phyloP scores from a whole-genome alignment of 2,888 invertebrate genomes.

The Tetragonisca angustula region DNA sequence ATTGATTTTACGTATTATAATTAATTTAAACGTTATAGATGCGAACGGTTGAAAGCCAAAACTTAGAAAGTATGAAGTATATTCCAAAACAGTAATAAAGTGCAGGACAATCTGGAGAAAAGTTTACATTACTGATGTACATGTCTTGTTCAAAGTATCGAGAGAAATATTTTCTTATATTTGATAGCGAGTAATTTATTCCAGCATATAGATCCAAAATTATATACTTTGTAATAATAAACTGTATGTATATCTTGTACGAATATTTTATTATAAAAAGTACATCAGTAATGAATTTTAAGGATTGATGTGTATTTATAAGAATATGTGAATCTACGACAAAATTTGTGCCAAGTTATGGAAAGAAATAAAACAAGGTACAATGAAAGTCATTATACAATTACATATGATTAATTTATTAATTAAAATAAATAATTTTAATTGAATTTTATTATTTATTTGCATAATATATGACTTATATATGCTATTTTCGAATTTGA shows the following conservation, averaged over 20 bases:
- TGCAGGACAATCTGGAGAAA: constrained; percentile 69
- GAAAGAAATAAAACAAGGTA: constrained; percentile 36
- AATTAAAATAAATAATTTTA: neutral
- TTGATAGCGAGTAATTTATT: constrained; percentile 46
- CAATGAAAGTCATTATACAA: constrained; percentile 43
- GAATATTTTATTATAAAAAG: constrained; percentile 35
- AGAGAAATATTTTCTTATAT: constrained; percentile 67
- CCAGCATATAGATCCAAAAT: constrained; percentile 33
- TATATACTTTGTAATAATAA: constrained; percentile 46
- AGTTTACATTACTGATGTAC: constrained; percentile 65
- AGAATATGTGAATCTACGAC: constrained; percentile 41
- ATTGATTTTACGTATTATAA: constrained; percentile 24
- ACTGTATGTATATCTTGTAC: constrained; percentile 7
- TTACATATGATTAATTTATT: neutral
- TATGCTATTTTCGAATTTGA: neutral
- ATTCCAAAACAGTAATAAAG: constrained; percentile 59
- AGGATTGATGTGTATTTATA: constrained; percentile 42
- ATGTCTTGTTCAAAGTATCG: constrained; percentile 40
- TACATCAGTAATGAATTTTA: constrained; percentile 64
- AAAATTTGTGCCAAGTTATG: constrained; percentile 62
- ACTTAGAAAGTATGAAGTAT: constrained; percentile 63
- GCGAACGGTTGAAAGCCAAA: constrained; percentile 55
- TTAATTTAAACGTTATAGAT: constrained; percentile 33
- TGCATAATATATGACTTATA: neutral
- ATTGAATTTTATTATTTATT: constrained; percentile 1